phyloP scores from a whole-genome alignment of 1,140 invertebrate genomes.

The Bombus huntii region DNA sequence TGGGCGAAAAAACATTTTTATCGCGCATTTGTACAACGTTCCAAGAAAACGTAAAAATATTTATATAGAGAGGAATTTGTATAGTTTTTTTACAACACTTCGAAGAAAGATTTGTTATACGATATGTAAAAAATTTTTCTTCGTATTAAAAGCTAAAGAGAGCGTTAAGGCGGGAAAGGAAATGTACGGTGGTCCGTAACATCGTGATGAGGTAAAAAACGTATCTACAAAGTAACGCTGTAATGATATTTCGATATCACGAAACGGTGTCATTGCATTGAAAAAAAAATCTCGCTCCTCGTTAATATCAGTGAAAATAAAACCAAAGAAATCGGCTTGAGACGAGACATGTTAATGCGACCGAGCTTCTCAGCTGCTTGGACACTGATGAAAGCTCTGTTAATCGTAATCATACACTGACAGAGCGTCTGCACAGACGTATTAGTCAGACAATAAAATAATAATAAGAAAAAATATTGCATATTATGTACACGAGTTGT shows the following conservation, averaged over 20 bases:
- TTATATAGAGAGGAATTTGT: too few relatives aligned
- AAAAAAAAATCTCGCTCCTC: neutral
- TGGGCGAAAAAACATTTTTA: too few relatives aligned
- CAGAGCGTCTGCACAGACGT: slow-evolving; percentile 3
- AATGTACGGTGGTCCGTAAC: neutral
- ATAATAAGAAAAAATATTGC: slow-evolving; percentile 35
- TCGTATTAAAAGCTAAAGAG: slow-evolving; percentile 7
- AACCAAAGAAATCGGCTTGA: slow-evolving; percentile 35
- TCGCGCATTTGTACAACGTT: too few relatives aligned
- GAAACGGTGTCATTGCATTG: neutral
- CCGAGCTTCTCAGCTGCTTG: slow-evolving; percentile 21
- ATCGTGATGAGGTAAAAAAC: neutral
- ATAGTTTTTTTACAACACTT: too few relatives aligned
- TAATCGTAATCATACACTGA: slow-evolving; percentile 24
- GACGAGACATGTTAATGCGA: slow-evolving; percentile 26
- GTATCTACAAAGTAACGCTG: slow-evolving; percentile 16
- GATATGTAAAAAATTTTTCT: slow-evolving; percentile 10
- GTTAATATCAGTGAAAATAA: slow-evolving; percentile 42
- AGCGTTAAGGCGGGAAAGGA: slow-evolving; percentile 29
- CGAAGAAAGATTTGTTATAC: too few relatives aligned
- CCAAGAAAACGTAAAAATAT: too few relatives aligned
- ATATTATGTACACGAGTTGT: slow-evolving; percentile 25
- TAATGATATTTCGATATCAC: slow-evolving; percentile 1
- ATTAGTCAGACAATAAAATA: slow-evolving; percentile 49
- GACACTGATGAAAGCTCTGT: slow-evolving; percentile 30